Percentiles rank a stretch among this genome's conserved stretches.
Evolutionary conservation across 2,113 vertebrate species (phyloP).

Genomic region (Corvus hawaiiensis): DNA sequence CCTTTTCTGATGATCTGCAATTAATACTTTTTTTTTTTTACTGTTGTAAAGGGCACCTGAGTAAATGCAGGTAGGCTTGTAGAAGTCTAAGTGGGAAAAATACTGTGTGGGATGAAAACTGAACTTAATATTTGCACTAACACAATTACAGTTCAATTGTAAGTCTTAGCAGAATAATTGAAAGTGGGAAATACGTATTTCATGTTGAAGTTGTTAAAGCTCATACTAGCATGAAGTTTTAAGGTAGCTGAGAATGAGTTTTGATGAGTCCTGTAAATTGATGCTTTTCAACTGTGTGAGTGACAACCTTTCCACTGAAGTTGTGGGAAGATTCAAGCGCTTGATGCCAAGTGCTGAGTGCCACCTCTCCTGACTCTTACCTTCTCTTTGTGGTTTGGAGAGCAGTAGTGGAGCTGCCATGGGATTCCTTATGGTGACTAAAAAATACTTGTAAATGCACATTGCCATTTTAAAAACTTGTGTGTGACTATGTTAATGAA

Average conservation of each 20-base stretch:
- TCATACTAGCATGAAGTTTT: neutral
- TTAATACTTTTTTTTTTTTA: neutral
- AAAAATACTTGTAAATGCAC: neutral
- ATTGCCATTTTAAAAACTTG: constrained; percentile 9
- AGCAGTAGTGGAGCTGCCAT: neutral
- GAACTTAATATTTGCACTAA: neutral
- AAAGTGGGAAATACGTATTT: neutral
- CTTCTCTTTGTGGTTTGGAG: neutral
- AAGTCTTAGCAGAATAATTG: neutral
- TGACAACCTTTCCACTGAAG: neutral
- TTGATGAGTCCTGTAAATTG: neutral
- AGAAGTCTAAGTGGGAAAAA: neutral
- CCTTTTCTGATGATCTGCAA: neutral
- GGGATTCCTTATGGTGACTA: neutral
- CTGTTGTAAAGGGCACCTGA: neutral
- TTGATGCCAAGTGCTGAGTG: neutral
- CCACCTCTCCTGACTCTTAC: neutral
- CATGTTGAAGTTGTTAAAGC: neutral
- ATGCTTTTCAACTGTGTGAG: neutral
- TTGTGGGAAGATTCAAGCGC: neutral
- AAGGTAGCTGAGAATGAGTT: neutral
- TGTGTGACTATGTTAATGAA: neutral
- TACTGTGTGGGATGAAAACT: neutral
- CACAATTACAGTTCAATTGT: neutral
- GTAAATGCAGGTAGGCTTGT: neutral